These are phyloP conservation scores for Andrena praecox DNA, from an alignment of 2,888 invertebrate species.

Conservation along the genomic window DNA sequence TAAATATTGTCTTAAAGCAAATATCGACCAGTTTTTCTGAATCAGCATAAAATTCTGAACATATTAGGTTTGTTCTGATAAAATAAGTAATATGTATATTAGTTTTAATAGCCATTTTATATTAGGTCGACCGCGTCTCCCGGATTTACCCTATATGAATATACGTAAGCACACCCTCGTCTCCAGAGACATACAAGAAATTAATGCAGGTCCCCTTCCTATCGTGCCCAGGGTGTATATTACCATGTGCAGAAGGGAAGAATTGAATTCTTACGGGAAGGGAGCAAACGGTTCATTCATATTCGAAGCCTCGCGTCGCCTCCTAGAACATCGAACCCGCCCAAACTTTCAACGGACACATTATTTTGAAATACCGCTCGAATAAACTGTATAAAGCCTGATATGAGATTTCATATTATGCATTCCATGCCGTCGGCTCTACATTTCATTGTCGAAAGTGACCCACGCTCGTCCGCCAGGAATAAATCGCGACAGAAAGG, in stretches of 20 bases:
- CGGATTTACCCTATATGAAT: no score
- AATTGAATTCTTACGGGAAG: slow-evolving; percentile 17
- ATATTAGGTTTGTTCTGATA: no score
- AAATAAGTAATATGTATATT: no score
- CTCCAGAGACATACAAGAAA: background rate
- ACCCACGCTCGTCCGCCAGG: background rate
- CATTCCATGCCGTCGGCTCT: background rate
- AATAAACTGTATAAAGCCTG: background rate
- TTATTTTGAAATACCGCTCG: slow-evolving; percentile 15
- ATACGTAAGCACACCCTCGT: background rate
- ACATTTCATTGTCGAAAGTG: background rate
- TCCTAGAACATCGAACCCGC: background rate
- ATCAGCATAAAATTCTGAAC: no score
- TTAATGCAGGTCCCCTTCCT: background rate
- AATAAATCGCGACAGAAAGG: background rate
- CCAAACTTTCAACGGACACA: slow-evolving; percentile 14
- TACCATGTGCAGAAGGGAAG: background rate
- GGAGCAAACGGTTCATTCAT: slow-evolving; percentile 18
- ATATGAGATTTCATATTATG: slow-evolving; percentile 6
- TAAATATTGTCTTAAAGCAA: no score
- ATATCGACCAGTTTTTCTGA: no score
- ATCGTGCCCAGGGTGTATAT: background rate
- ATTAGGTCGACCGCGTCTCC: no score
- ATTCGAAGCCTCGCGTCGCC: slow-evolving; percentile 12
- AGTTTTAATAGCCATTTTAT: no score